Percentiles rank a stretch among this genome's conserved stretches.
These are phyloP conservation scores for Musca vetustissima DNA, from an alignment of 1,140 invertebrate species.

Conservation along the genomic window DNA sequence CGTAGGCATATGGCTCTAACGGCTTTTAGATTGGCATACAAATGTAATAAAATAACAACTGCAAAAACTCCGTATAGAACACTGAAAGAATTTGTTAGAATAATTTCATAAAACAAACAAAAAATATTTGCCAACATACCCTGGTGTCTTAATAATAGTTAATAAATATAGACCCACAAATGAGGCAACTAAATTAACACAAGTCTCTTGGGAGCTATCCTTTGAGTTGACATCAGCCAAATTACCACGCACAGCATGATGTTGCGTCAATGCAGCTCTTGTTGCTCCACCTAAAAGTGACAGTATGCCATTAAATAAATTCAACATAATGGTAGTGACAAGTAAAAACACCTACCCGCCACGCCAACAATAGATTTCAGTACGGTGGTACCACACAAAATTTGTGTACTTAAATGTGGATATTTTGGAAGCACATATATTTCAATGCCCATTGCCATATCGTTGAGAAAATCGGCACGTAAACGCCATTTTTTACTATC, in stretches of 20 bases:
- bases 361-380: slow-evolving; percentile 83
- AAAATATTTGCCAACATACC: slow-evolving; percentile 44
- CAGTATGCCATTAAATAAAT: neutral
- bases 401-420: slow-evolving; percentile 60
- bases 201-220: slow-evolving; percentile 94
- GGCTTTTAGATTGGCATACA: slow-evolving; percentile 84
- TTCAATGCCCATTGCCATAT: slow-evolving; percentile 83
- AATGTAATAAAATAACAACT: slow-evolving; percentile 77
- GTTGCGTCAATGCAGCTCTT: slow-evolving; percentile 87
- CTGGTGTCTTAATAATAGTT: slow-evolving; percentile 64
- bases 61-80: slow-evolving; percentile 70
- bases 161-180: slow-evolving; percentile 76
- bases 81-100: slow-evolving; percentile 51
- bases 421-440: slow-evolving; percentile 69
- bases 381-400: slow-evolving; percentile 70
- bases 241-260: slow-evolving; percentile 86
- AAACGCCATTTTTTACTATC: slow-evolving; percentile 93
- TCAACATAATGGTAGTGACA: neutral
- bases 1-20: slow-evolving; percentile 73
- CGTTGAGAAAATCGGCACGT: slow-evolving; percentile 94
- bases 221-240: slow-evolving; percentile 93
- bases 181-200: slow-evolving; percentile 87
- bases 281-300: slow-evolving; percentile 72
- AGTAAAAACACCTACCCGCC: slow-evolving; percentile 66
- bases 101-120: too few relatives aligned